Evolutionary conservation across 1,140 invertebrate genomes (phyloP), one percentile per base, ranked within the genome.

Genomic region (Neelides sp.): DNA sequence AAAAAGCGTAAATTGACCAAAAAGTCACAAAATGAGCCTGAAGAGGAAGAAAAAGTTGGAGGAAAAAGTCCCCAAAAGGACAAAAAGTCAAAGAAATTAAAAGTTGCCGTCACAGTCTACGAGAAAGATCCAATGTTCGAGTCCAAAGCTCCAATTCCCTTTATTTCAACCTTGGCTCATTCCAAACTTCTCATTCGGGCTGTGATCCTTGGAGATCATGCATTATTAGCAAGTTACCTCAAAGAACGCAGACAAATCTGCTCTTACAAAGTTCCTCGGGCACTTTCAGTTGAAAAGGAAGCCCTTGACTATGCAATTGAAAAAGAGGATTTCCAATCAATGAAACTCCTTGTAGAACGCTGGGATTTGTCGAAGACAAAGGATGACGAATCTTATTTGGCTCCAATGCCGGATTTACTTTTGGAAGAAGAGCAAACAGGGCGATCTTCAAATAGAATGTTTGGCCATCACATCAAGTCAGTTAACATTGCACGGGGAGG

Each of bases 71-170:
- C 17, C 19, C 12, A 42, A 7, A 23, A 19, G 15, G 23, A 1
- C 30, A 28, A 34, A 2, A 13, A 22, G 30, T 20, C 47, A 15
- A 20, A 32, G 1, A 22, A 13, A 36, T 13, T 24, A 20, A 27
- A 37, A 15, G 47, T 24, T 15, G 15, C n/a, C 28, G 53, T 66
- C 0, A 69, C 66, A 43, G 58, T 69, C 2, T 61, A 69, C 39
- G 65, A 68, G 44, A 65, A 67, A 50, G 70, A 73, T 55, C 70
- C 69, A 4, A 67, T 71, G n/a, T 71, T 72, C 63, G 65, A 73
- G 50, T 64, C 64, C 24, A 66, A 64, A 27, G 58, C 64, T 17
- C 59, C 63, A 34, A 63, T 72, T 40, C 71, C 71, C 19, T 67
- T 65, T 55, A 62, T 74, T 17, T 73, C 71, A 4, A 61, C 64